These are phyloP conservation scores for Calliphora vicina DNA, from an alignment of 1,140 invertebrate species.

Conservation along the genomic window DNA sequence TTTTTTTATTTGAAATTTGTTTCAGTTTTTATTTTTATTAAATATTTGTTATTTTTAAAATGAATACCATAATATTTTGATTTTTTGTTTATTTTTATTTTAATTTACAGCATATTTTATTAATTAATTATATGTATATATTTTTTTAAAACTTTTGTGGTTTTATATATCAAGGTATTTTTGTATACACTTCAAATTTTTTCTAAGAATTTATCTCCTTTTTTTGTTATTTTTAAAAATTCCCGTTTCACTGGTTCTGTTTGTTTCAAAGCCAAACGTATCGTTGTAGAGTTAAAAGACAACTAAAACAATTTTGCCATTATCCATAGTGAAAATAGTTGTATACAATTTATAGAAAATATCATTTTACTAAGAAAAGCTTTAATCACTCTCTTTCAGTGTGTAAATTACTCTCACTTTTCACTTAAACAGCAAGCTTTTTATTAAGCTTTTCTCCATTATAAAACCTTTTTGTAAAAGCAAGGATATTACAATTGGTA, in stretches of 20 bases:
- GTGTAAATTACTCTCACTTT: no score
- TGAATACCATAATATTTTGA: neutral
- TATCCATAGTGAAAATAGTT: neutral
- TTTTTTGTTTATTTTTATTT: neutral
- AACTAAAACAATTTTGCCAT: neutral
- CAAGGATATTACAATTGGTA: no score
- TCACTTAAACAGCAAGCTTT: no score
- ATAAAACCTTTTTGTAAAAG: no score
- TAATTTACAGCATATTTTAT: neutral
- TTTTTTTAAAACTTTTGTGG: neutral
- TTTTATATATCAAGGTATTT: neutral
- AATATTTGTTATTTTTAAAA: no score
- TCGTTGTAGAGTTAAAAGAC: slow-evolving; percentile 16
- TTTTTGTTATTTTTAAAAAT: neutral
- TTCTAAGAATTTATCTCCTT: neutral
- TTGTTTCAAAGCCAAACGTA: neutral
- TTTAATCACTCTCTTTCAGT: neutral
- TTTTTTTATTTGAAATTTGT: no score
- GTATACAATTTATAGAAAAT: neutral
- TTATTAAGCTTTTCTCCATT: no score
- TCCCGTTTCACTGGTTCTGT: neutral
- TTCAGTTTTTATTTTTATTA: neutral
- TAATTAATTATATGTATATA: neutral
- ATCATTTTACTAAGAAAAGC: neutral
- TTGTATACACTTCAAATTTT: neutral